Evolutionary conservation across 2,797 vertebrate genomes (phyloP).

Genomic region (Danio choprae): DNA sequence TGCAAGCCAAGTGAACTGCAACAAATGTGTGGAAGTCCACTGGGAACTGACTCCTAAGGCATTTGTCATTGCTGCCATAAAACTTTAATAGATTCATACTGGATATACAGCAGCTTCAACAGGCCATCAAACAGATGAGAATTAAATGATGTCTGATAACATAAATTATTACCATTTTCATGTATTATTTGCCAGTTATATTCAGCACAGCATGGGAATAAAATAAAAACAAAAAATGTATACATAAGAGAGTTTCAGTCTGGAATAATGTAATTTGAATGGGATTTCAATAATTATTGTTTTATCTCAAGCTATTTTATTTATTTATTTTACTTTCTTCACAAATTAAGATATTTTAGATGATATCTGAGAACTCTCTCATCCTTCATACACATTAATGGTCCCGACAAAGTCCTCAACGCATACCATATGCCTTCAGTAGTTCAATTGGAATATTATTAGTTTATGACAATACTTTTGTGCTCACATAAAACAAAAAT

Average conservation of each 20-base stretch:
- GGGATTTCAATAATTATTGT: too few species aligned
- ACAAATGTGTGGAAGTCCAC: not conserved
- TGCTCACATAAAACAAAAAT: too few species aligned
- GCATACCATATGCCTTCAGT: too few species aligned
- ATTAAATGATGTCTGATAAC: not conserved
- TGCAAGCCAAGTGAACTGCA: conserved; percentile 40
- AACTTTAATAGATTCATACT: not conserved
- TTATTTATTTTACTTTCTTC: too few species aligned
- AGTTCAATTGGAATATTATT: too few species aligned
- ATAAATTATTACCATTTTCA: not conserved
- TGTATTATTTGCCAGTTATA: not conserved
- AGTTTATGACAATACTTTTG: too few species aligned
- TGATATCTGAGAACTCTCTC: too few species aligned
- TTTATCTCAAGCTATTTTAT: too few species aligned
- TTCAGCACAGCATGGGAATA: not conserved
- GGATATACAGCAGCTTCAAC: not conserved
- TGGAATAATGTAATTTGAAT: not conserved
- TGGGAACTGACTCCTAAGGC: not conserved
- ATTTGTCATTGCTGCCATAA: not conserved
- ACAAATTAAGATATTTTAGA: too few species aligned
- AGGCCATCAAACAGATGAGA: not conserved
- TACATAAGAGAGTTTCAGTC: not conserved
- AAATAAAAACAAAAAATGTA: too few species aligned
- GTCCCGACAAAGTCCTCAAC: too few species aligned
- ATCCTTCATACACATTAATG: too few species aligned